Evolutionary conservation across 2,888 invertebrate species (phyloP), one percentile per base, ranked within the genome.

Genomic region (Parapristionchus giblindavisi): DNA sequence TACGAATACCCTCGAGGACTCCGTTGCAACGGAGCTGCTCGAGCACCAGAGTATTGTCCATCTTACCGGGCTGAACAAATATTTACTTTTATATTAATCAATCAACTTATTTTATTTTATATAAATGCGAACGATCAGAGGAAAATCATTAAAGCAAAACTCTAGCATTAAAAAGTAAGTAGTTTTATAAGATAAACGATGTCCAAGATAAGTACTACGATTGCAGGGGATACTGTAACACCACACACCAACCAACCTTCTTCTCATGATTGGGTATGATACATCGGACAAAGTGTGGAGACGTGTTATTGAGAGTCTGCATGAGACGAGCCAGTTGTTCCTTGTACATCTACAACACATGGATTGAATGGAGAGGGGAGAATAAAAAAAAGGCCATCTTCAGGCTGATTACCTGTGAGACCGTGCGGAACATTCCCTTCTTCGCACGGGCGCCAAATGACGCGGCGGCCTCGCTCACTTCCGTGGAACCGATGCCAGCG

Each of bases 181-280:
- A 43, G 43, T 8, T 14, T 43, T 43, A 52, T n/a, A 21, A 21
- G 52, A 52, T 52, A 52, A 43, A 17, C 48, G 17, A 14, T 43
- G 8, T 17, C 48, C 11, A 43, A 43, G 17, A 43, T 14, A 17
- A 14, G 48, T 43, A 43, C 11, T 8, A 17, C 11, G 48, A 14
- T 43, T 14, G 17, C 48, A n/a, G n/a, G n/a, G n/a, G n/a, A n/a
- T n/a, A n/a, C n/a, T n/a, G n/a, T n/a, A n/a, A n/a, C n/a, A n/a
- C n/a, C n/a, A n/a, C n/a, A n/a, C n/a, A n/a, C n/a, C n/a, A n/a
- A n/a, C n/a, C n/a, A n/a, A 89, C 90, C 88, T 94, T 93, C 91
- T 99, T 99, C 90, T 99, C 99, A 89, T 99, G 97, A 91, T 99
- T 99, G 72, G 99, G 99, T 89, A 99, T 98, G 89, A 99, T 99